Base-by-base conservation (phyloP, 2,797 vertebrate species). In the Sebastiscus albofasciatus region DNA sequence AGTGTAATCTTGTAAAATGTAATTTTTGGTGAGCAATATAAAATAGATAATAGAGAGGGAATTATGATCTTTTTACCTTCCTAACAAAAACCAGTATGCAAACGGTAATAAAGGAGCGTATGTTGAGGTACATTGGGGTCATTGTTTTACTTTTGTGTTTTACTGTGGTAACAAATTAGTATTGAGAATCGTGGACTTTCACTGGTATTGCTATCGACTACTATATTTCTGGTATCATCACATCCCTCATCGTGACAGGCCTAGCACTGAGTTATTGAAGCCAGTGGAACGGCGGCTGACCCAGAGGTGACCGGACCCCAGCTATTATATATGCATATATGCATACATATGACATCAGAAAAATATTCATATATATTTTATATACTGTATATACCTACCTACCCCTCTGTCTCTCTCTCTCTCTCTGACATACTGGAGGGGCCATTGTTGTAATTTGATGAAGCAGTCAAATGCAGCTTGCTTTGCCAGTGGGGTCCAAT, bases 391-490 rank as follows among this genome's bases (percentile, higher is more conserved):
- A 74, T 10, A 20, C 5, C 14, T 6, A 33, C 29, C 11, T 22
- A 22, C 12, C 20, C 11, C 11, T 10, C 36, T 22, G 56, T 10
- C 20, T 27, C 64, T 29, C 11, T n/a, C 24, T 12, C 22, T 36
- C 27, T 34, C 27, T 27, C 46, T 52, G 62, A 56, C 66, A 61
- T 76, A 73, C 73, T 81, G 20, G 6, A 29, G 72, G 69, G 67
- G 62, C 77, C 85, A 79, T 89, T 89, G 89, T 90, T 85, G 77
- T 87, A 87, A 81, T 84, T 81, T 91, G 85, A 93, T 86, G 80
- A 90, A 90, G 89, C 90, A 85, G 87, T 90, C 80, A 85, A 90
- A 86, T 79, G 83, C 80, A 82, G 59, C 81, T 80, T 80, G 81
- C 75, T 74, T 85, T 60, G 77, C 88, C 89, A 72, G 77, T 83